Evolutionary conservation across 2,797 vertebrate genomes (phyloP).

Genomic region (Rhyacichthys aspro): DNA sequence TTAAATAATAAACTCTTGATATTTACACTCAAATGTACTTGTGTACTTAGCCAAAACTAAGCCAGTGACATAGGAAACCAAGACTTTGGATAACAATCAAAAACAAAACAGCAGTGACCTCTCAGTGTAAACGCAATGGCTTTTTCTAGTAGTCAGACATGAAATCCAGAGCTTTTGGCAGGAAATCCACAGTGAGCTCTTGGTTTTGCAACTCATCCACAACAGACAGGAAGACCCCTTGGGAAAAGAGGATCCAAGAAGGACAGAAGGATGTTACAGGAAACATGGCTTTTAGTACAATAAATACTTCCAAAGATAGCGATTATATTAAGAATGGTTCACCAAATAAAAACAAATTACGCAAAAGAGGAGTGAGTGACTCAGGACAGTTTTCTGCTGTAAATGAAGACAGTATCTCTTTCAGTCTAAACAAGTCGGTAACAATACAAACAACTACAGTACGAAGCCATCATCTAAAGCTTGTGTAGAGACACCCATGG

Average conservation of each 20-base stretch:
- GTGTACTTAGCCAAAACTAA: slow-evolving; percentile 30
- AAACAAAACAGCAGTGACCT: slow-evolving; percentile 70
- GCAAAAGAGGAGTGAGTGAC: not conserved
- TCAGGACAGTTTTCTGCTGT: too few relatives aligned
- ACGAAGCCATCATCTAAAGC: too few relatives aligned
- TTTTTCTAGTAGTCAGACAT: slow-evolving; percentile 65
- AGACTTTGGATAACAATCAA: slow-evolving; percentile 71
- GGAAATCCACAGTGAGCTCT: slow-evolving; percentile 64
- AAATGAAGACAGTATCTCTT: too few relatives aligned
- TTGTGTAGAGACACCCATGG: too few relatives aligned
- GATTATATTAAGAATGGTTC: too few relatives aligned
- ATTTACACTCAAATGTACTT: slow-evolving; percentile 57
- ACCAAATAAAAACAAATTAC: too few relatives aligned
- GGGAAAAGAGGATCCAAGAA: slow-evolving; percentile 33
- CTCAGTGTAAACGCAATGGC: slow-evolving; percentile 58
- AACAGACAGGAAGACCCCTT: slow-evolving; percentile 71
- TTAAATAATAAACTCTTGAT: slow-evolving; percentile 58
- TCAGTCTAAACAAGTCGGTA: too few relatives aligned
- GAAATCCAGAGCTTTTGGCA: slow-evolving; percentile 65
- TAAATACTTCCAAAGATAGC: slow-evolving; percentile 31
- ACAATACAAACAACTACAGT: too few relatives aligned
- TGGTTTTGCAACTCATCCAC: slow-evolving; percentile 66
- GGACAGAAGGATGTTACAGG: slow-evolving; percentile 37
- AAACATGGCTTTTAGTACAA: slow-evolving; percentile 24
- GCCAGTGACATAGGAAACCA: slow-evolving; percentile 57